These are phyloP conservation scores for Apis mellifera DNA, from an alignment of 1,140 invertebrate species.

Conservation along the genomic window DNA sequence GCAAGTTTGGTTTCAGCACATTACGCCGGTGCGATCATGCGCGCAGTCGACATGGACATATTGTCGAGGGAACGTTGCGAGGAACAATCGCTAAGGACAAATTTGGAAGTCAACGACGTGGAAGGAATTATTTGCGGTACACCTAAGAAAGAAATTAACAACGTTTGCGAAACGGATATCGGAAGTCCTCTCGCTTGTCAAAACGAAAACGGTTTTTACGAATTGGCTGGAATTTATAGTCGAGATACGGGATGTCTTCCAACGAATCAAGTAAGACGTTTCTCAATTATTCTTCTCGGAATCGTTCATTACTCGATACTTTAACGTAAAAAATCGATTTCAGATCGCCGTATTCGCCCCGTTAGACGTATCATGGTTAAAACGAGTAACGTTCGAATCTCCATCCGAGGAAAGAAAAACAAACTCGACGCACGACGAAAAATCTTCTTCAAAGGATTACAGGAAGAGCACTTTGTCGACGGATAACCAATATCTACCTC, in stretches of 20 bases:
- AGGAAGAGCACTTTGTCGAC: conserved; percentile 71
- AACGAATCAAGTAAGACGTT: conserved; percentile 75
- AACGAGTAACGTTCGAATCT: conserved; percentile 35
- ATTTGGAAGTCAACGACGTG: conserved; percentile 62
- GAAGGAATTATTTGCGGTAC: conserved; percentile 74
- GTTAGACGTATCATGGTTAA: conserved; percentile 76
- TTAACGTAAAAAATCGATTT: neutral
- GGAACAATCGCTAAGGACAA: conserved; percentile 63
- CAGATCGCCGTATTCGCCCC: conserved; percentile 75
- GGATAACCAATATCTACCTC: conserved; percentile 77
- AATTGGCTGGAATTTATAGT: conserved; percentile 88
- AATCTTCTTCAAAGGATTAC: conserved; percentile 64
- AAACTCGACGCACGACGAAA: neutral
- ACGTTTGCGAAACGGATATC: conserved; percentile 85
- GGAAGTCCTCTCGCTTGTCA: conserved; percentile 90
- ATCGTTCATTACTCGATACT: no score
- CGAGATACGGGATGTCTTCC: conserved; percentile 85
- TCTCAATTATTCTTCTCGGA: no score
- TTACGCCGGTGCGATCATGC: conserved; percentile 87
- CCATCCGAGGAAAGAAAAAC: conserved; percentile 1
- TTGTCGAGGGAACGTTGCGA: conserved; percentile 83
- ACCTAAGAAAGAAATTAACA: conserved; percentile 70
- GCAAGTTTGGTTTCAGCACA: conserved; percentile 82
- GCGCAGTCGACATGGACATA: conserved; percentile 86
- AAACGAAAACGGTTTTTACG: conserved; percentile 85